phyloP scores from a whole-genome alignment of 2,888 invertebrate species.

The Eupithecia abbreviata region DNA sequence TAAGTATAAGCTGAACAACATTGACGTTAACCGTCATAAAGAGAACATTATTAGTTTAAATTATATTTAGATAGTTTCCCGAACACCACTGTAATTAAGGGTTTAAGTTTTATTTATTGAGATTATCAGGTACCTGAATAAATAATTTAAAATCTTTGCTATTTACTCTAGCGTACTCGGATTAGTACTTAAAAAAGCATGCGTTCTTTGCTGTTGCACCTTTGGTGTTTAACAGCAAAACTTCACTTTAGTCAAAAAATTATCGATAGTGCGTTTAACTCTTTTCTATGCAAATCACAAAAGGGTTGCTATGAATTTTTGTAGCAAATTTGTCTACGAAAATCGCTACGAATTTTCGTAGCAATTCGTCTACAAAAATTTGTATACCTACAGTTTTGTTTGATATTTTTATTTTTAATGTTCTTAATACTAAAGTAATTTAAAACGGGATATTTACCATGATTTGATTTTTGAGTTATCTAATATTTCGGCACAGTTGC shows the following conservation, averaged over 20 bases:
- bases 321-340: neutral
- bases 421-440: no score
- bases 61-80: neutral
- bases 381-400: neutral
- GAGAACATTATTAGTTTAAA: neutral
- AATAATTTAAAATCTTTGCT: neutral
- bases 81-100: neutral
- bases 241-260: neutral
- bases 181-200: no score
- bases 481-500: no score
- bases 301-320: neutral
- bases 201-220: no score
- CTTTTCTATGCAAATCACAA: neutral
- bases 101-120: neutral
- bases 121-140: neutral
- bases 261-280: neutral
- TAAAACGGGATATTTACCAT: no score
- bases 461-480: no score
- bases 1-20: neutral
- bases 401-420: neutral
- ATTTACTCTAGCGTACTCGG: neutral
- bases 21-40: neutral
- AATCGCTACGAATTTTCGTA: neutral
- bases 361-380: neutral
- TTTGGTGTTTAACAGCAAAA: no score